Evolutionary conservation across 2,797 vertebrate genomes (phyloP).

Genomic region (Lerista edwardsae): DNA sequence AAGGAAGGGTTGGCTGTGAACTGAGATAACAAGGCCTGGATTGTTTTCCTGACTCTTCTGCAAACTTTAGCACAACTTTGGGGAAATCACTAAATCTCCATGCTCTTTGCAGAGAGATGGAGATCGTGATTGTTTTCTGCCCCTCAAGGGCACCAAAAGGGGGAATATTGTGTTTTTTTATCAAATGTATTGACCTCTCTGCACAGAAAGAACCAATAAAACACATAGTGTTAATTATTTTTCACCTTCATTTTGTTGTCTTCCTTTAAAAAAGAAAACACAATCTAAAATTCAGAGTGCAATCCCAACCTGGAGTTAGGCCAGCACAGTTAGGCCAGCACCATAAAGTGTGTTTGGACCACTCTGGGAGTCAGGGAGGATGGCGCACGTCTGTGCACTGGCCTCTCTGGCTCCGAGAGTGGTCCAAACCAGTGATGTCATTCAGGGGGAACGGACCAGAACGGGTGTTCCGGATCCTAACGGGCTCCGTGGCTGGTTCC

Average conservation of each 20-base stretch:
- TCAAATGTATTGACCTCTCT: neutral
- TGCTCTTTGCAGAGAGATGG: constrained; percentile 4
- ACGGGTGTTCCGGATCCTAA: too few relatives aligned
- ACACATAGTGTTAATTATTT: neutral
- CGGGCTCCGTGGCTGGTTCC: too few relatives aligned
- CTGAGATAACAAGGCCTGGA: neutral
- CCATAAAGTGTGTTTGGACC: too few relatives aligned
- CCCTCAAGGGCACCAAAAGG: constrained; percentile 2
- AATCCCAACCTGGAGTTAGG: too few relatives aligned
- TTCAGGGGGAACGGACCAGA: too few relatives aligned
- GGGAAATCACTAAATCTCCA: constrained; percentile 6
- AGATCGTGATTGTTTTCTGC: neutral
- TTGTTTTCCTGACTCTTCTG: constrained; percentile 29
- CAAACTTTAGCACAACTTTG: neutral
- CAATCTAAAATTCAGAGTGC: too few relatives aligned
- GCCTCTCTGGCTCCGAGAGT: too few relatives aligned
- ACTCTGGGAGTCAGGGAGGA: too few relatives aligned
- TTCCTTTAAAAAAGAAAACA: neutral
- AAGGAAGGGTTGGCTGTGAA: constrained; percentile 22
- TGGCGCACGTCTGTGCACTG: too few relatives aligned
- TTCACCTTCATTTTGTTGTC: neutral
- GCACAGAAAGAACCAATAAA: neutral
- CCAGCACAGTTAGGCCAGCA: too few relatives aligned
- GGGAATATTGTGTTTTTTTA: constrained; percentile 32
- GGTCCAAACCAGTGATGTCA: too few relatives aligned